Evolutionary conservation across 2,797 vertebrate species (phyloP).

Genomic region (Muscicapa comitata): DNA sequence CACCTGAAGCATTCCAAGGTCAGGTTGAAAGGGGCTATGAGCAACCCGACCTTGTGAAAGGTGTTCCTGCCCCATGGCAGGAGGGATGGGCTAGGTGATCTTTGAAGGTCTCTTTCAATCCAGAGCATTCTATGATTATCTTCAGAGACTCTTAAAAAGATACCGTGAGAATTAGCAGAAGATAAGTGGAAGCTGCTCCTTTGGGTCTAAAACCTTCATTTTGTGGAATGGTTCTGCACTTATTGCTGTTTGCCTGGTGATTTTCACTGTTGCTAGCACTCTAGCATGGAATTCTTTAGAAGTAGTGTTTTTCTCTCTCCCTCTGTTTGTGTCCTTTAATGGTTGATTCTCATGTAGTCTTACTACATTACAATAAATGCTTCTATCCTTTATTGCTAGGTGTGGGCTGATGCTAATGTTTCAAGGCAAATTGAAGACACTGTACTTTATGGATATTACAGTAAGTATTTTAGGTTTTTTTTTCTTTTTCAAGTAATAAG

Average conservation of each 20-base stretch:
- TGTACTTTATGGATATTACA: conserved; percentile 94
- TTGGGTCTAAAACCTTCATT: not conserved
- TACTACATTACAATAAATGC: not conserved
- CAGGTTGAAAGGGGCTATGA: not conserved
- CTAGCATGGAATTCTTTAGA: not conserved
- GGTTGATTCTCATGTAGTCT: not conserved
- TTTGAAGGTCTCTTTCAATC: not conserved
- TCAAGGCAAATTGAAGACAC: conserved; percentile 93
- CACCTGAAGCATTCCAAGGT: not conserved
- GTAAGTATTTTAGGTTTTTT: conserved; percentile 79
- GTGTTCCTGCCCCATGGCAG: fast-evolving
- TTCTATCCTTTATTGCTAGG: conserved; percentile 70
- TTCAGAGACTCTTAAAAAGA: not conserved
- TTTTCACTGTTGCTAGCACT: not conserved
- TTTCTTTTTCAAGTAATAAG: not conserved
- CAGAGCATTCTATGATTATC: not conserved
- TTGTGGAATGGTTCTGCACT: not conserved
- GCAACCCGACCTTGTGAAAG: not conserved
- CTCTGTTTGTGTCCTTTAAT: not conserved
- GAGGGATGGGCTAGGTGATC: not conserved
- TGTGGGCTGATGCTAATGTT: conserved; percentile 91
- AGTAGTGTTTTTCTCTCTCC: fast-evolving
- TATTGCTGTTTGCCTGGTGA: not conserved
- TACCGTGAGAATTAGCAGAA: not conserved
- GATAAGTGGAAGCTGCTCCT: not conserved